Evolutionary conservation across 2,888 invertebrate genomes (phyloP).

Genomic region (Auanema sp.): DNA sequence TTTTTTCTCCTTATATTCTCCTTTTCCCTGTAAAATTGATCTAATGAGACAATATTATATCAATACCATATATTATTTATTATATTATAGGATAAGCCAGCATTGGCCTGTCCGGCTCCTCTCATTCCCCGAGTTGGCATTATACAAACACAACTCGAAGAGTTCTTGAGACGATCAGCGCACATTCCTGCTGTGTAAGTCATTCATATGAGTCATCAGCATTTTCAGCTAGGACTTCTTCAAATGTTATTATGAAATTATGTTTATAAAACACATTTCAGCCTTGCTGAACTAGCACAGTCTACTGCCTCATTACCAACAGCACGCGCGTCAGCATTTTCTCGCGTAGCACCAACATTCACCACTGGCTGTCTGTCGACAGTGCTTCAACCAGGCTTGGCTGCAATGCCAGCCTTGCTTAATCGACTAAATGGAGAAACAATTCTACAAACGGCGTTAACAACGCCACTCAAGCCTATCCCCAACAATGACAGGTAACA

Average conservation of each 20-base stretch:
- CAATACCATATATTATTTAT: neutral
- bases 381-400: conserved; percentile 42
- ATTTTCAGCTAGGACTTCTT: too few relatives aligned
- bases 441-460: conserved; percentile 48
- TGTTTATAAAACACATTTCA: conserved; percentile 7
- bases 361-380: conserved; percentile 15
- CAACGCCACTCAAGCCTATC: conserved; percentile 52
- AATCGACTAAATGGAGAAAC: conserved; percentile 31
- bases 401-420: conserved; percentile 47
- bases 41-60: neutral
- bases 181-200: conserved; percentile 19
- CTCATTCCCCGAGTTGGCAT: conserved; percentile 33
- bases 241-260: neutral
- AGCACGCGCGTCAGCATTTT: conserved; percentile 43
- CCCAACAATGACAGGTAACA: conserved; percentile 56
- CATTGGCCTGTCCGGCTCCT: conserved; percentile 47
- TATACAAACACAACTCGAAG: conserved; percentile 27
- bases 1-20: too few relatives aligned
- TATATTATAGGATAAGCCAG: conserved; percentile 42
- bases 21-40: too few relatives aligned
- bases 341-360: conserved; percentile 35
- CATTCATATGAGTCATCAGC: neutral
- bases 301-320: neutral
- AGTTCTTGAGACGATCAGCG: conserved; percentile 29
- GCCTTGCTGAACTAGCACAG: conserved; percentile 16